Conservation (phyloP, 2,888 invertebrate species). For the Drosophila flavopinicola region DNA sequence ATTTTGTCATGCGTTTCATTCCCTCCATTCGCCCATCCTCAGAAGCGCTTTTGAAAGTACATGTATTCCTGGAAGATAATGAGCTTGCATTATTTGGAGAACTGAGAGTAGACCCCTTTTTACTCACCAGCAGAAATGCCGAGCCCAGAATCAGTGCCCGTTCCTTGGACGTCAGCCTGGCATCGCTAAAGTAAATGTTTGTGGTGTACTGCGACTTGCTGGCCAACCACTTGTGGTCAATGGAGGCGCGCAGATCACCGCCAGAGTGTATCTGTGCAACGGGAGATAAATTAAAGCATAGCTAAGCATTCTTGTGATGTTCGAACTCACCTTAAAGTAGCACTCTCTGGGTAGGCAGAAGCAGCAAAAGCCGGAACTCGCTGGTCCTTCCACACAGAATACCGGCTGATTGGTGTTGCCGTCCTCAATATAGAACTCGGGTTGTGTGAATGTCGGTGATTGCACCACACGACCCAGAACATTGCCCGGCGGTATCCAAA, state of each 20-base stretch:
- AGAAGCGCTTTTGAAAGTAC: slow-evolving; percentile 81
- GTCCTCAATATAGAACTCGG: slow-evolving; percentile 89
- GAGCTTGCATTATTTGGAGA: too few species aligned
- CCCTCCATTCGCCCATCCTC: neutral
- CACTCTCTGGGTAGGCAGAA: slow-evolving; percentile 83
- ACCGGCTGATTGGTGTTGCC: slow-evolving; percentile 86
- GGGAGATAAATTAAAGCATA: neutral
- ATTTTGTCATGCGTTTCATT: neutral
- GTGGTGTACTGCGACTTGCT: slow-evolving; percentile 89
- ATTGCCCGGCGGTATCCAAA: slow-evolving; percentile 90
- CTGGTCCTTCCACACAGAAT: slow-evolving; percentile 90
- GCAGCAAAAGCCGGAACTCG: slow-evolving; percentile 86
- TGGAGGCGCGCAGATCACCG: slow-evolving; percentile 84
- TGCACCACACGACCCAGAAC: slow-evolving; percentile 89
- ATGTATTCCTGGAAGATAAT: slow-evolving; percentile 81
- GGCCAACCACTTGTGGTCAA: slow-evolving; percentile 90
- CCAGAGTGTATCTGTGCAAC: slow-evolving; percentile 86
- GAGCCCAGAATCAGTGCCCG: slow-evolving; percentile 93
- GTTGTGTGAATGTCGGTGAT: slow-evolving; percentile 88
- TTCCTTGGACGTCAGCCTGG: slow-evolving; percentile 89
- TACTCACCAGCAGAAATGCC: slow-evolving; percentile 91
- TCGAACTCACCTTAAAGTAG: slow-evolving; percentile 73
- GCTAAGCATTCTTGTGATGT: too few species aligned
- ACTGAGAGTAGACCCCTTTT: too few species aligned
- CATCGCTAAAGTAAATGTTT: slow-evolving; percentile 89